These are phyloP conservation scores for Platerodrilus igneus DNA, from an alignment of 2,888 invertebrate genomes.

Conservation along the genomic window DNA sequence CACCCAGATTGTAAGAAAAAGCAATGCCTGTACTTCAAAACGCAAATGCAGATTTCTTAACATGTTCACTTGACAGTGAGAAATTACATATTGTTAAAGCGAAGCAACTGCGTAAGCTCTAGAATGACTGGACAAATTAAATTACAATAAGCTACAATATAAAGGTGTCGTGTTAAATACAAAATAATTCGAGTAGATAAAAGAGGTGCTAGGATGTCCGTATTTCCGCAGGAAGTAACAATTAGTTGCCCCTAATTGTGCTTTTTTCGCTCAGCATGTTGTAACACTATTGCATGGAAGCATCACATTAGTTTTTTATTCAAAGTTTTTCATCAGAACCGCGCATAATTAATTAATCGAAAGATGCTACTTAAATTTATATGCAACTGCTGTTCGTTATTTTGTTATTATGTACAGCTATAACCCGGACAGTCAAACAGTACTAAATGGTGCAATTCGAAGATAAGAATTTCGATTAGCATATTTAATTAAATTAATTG, in stretches of 20 bases:
- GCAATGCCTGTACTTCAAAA: conserved; percentile 24
- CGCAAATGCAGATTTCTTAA: conserved; percentile 23
- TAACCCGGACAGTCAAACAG: conserved; percentile 16
- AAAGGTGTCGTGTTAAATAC: conserved; percentile 41
- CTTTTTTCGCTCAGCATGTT: conserved; percentile 25
- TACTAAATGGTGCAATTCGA: conserved; percentile 24
- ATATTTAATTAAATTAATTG: conserved; percentile 25
- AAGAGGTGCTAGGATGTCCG: conserved; percentile 38
- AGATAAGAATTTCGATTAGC: conserved; percentile 27
- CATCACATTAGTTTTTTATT: conserved; percentile 19
- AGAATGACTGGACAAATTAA: conserved; percentile 37
- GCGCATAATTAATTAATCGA: no score
- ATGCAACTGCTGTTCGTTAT: conserved; percentile 18
- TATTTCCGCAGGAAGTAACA: conserved; percentile 37
- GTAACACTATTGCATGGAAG: conserved; percentile 22
- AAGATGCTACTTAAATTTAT: conserved; percentile 28
- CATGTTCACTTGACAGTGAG: conserved; percentile 22
- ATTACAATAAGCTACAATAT: conserved; percentile 35
- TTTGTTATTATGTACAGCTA: conserved; percentile 21
- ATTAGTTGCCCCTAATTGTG: conserved; percentile 36
- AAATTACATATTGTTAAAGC: conserved; percentile 27
- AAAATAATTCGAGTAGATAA: conserved; percentile 40
- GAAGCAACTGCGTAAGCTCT: no score
- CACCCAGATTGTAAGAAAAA: conserved; percentile 28
- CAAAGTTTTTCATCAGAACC: conserved; percentile 14